These are phyloP conservation scores for Polydrusus tereticollis DNA, from an alignment of 2,888 invertebrate species.

Conservation along the genomic window DNA sequence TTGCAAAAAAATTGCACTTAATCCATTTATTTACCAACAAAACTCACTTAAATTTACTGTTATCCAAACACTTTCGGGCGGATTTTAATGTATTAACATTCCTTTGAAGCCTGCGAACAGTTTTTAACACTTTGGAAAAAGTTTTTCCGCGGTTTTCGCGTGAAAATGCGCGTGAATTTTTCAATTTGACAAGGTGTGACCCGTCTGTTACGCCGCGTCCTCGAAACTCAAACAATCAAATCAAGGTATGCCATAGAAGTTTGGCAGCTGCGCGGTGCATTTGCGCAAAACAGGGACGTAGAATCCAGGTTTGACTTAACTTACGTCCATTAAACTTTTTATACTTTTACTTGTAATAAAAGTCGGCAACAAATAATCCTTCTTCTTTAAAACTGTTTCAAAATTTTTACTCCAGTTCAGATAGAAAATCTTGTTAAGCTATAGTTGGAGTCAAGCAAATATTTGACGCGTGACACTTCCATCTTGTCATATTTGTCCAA, in stretches of 20 bases:
- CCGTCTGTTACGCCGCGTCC: slow-evolving; percentile 40
- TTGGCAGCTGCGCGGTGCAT: slow-evolving; percentile 40
- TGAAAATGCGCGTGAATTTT: slow-evolving; percentile 48
- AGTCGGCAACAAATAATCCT: too few species aligned
- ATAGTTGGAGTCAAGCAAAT: too few species aligned
- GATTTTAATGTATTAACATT: slow-evolving; percentile 3
- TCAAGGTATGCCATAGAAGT: slow-evolving; percentile 44
- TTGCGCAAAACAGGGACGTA: slow-evolving; percentile 45
- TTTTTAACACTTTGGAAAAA: slow-evolving; percentile 36
- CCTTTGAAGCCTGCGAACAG: background rate
- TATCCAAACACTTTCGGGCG: slow-evolving; percentile 2
- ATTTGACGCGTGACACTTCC: too few species aligned
- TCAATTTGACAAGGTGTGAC: slow-evolving; percentile 44
- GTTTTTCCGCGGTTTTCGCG: slow-evolving; percentile 48
- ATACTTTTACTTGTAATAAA: too few species aligned
- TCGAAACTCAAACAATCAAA: slow-evolving; percentile 46
- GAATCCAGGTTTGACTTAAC: background rate
- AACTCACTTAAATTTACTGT: slow-evolving; percentile 32
- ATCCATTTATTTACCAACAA: slow-evolving; percentile 50
- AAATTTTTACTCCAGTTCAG: too few species aligned
- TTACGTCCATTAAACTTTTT: too few species aligned
- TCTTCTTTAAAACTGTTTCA: too few species aligned
- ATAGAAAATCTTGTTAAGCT: too few species aligned
- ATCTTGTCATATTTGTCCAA: too few species aligned
- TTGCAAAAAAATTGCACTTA: slow-evolving; percentile 55